A percentile compares a stretch with the other conserved stretches of the same genome.
Evolutionary conservation across 2,113 vertebrate species (phyloP).

Genomic region (Addax nasomaculatus): DNA sequence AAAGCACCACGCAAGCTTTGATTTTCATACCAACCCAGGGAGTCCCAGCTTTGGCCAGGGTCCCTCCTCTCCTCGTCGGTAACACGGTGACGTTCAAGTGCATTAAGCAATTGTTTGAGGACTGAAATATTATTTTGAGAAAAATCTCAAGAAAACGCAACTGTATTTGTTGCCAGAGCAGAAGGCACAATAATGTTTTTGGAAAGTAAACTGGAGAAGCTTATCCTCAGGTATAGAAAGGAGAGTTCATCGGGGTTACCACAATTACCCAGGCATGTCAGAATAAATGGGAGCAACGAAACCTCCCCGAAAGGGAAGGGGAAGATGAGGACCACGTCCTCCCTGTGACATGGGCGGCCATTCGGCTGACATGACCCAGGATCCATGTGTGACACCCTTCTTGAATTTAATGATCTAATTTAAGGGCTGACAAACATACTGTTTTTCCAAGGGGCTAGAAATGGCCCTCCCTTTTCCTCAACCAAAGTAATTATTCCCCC

Average conservation of each 20-base stretch:
- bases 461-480: slow-evolving; percentile 7
- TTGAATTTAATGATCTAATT: slow-evolving; percentile 48
- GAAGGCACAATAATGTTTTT: not conserved
- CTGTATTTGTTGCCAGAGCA: not conserved
- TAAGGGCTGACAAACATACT: slow-evolving; percentile 30
- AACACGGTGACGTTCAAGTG: not conserved
- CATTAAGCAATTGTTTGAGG: not conserved
- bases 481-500: slow-evolving; percentile 50
- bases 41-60: not conserved
- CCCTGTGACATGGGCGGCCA: not conserved
- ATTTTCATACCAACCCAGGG: not conserved
- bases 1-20: fast-evolving
- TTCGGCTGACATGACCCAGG: not conserved
- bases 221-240: not conserved
- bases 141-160: not conserved
- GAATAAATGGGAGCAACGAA: not conserved
- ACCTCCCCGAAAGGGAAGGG: fast-evolving
- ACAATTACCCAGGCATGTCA: not conserved
- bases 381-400: not conserved
- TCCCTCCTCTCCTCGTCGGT: not conserved
- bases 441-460: slow-evolving; percentile 25
- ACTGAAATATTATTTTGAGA: not conserved
- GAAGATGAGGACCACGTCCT: not conserved
- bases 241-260: not conserved
- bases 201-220: not conserved